Percentiles rank a stretch among this genome's conserved stretches.
These are phyloP conservation scores for Nibea albiflora DNA, from an alignment of 2,113 vertebrate genomes.

Conservation along the genomic window DNA sequence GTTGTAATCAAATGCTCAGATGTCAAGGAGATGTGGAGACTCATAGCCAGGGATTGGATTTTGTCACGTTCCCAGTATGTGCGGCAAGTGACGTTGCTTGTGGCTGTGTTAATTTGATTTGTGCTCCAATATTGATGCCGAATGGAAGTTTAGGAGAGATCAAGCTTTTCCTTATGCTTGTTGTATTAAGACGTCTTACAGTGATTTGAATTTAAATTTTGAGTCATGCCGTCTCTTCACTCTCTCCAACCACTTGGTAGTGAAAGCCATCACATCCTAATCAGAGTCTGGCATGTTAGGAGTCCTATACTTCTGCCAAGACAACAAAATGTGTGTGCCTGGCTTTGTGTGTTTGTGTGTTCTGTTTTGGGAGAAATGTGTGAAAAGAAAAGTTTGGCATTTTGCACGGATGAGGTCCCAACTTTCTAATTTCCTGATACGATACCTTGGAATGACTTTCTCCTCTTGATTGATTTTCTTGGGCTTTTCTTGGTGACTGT, in stretches of 20 bases:
- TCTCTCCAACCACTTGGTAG: constrained; percentile 7
- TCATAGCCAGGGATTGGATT: neutral
- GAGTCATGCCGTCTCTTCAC: constrained; percentile 3
- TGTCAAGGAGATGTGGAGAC: constrained; percentile 33
- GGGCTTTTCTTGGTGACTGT: neutral
- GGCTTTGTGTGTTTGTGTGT: neutral
- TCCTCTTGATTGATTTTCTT: constrained; percentile 18
- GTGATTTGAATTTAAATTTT: constrained; percentile 35
- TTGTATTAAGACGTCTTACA: neutral
- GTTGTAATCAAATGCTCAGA: constrained; percentile 62
- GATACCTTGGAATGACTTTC: constrained; percentile 5
- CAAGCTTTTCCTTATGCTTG: constrained; percentile 1
- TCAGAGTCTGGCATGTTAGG: constrained; percentile 6
- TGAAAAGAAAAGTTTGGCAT: neutral
- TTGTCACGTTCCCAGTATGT: neutral
- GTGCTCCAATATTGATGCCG: neutral
- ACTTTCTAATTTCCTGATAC: constrained; percentile 18
- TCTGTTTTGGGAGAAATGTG: neutral
- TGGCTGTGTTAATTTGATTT: constrained; percentile 41
- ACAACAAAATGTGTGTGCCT: neutral
- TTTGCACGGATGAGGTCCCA: neutral
- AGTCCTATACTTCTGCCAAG: constrained; percentile 15
- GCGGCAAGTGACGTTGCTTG: constrained; percentile 3
- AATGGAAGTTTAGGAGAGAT: neutral
- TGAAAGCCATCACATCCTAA: constrained; percentile 13